Percentiles rank a stretch among this genome's conserved stretches.
Evolutionary conservation across 2,888 invertebrate species (phyloP).

Genomic region (Liodrosophila aerea): DNA sequence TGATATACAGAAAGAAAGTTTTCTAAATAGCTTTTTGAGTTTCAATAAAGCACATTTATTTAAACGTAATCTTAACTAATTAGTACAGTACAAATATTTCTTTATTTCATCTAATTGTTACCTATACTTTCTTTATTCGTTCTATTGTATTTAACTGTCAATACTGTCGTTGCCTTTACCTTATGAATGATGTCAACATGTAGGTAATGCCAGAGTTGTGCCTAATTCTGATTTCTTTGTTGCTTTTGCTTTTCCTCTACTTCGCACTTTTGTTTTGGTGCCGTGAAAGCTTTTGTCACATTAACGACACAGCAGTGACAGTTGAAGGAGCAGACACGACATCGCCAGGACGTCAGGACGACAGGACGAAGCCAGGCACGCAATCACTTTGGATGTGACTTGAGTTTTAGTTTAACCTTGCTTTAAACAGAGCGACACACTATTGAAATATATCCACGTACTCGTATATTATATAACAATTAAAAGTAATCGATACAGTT

Average conservation of each 20-base stretch:
- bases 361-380: constrained; percentile 24
- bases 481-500: constrained; percentile 28
- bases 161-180: background rate
- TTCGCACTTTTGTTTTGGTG: constrained; percentile 44
- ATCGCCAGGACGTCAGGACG: constrained; percentile 8
- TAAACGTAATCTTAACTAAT: no score
- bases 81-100: no score
- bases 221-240: constrained; percentile 38
- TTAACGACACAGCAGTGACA: constrained; percentile 50
- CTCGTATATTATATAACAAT: constrained; percentile 49
- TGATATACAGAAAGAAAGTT: no score
- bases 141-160: background rate
- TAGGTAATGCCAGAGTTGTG: background rate
- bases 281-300: constrained; percentile 51
- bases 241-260: constrained; percentile 26
- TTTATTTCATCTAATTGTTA: no score
- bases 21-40: no score
- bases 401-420: constrained; percentile 6
- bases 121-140: no score
- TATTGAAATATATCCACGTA: background rate
- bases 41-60: background rate
- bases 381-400: constrained; percentile 28
- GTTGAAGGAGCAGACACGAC: constrained; percentile 5
- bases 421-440: constrained; percentile 11
- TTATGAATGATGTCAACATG: constrained; percentile 29